These are phyloP conservation scores for Bombus confusus DNA, from an alignment of 1,140 invertebrate genomes.

Conservation along the genomic window DNA sequence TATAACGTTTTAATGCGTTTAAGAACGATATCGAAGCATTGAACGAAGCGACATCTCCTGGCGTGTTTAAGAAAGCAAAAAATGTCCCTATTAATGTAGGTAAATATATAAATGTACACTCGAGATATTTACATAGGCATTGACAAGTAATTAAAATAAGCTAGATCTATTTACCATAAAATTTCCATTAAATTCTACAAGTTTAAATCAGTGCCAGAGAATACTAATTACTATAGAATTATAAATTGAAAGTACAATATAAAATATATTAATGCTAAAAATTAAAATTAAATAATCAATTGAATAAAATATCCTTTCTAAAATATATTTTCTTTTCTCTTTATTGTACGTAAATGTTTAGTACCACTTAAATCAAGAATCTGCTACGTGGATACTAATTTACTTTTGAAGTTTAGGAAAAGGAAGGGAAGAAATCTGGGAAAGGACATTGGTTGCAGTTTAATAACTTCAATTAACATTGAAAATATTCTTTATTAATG, in stretches of 20 bases:
- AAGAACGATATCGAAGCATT: neutral
- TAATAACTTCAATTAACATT: neutral
- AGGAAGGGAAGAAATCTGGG: no score
- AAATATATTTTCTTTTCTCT: neutral
- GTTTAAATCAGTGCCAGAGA: neutral
- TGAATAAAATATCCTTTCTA: neutral
- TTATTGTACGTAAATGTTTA: no score
- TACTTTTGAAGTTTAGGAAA: neutral
- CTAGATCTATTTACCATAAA: neutral
- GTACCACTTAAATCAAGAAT: neutral
- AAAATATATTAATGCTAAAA: neutral
- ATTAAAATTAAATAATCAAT: neutral
- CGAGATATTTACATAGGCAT: neutral
- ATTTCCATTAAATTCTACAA: neutral
- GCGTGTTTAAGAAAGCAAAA: neutral
- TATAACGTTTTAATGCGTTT: neutral
- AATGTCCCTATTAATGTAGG: neutral
- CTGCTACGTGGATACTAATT: neutral
- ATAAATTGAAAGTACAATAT: neutral
- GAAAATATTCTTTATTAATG: constrained; percentile 34
- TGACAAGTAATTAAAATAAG: neutral
- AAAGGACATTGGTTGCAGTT: neutral
- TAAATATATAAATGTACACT: neutral
- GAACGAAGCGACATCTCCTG: neutral
- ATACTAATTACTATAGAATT: neutral